A percentile compares a stretch with the other conserved stretches of the same genome.
These are phyloP conservation scores for Bufo gargarizans DNA, from an alignment of 2,113 vertebrate genomes.

Conservation along the genomic window DNA sequence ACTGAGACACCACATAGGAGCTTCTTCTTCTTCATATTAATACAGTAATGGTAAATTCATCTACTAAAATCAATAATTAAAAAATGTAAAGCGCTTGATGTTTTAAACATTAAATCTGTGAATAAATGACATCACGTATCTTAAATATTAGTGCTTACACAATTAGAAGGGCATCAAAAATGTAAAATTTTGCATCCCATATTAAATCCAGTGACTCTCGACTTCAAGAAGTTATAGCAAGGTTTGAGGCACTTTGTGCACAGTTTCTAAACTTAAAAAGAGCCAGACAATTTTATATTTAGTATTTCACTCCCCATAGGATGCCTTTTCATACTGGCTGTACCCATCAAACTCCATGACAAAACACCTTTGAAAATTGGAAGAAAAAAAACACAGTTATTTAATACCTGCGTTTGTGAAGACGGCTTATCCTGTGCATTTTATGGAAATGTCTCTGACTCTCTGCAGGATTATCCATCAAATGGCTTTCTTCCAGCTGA, in stretches of 20 bases:
- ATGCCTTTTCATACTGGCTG: constrained; percentile 51
- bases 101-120: not conserved
- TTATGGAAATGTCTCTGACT: constrained; percentile 57
- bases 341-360: constrained; percentile 27
- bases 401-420: constrained; percentile 61
- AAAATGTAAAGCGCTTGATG: not conserved
- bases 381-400: not conserved
- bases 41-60: not conserved
- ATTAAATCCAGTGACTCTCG: no score
- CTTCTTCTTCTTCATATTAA: not conserved
- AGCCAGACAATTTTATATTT: not conserved
- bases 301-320: constrained; percentile 10
- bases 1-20: not conserved
- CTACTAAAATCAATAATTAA: not conserved
- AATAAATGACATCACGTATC: not conserved
- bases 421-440: constrained; percentile 51
- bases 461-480: constrained; percentile 59
- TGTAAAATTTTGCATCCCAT: not conserved
- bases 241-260: not conserved
- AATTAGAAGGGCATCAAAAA: not conserved
- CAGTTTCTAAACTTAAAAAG: not conserved
- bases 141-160: not conserved
- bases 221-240: not conserved
- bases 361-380: constrained; percentile 58
- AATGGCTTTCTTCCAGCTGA: constrained; percentile 57